These are phyloP conservation scores for Cosmia pyralina DNA, from an alignment of 2,888 invertebrate genomes.

Conservation along the genomic window DNA sequence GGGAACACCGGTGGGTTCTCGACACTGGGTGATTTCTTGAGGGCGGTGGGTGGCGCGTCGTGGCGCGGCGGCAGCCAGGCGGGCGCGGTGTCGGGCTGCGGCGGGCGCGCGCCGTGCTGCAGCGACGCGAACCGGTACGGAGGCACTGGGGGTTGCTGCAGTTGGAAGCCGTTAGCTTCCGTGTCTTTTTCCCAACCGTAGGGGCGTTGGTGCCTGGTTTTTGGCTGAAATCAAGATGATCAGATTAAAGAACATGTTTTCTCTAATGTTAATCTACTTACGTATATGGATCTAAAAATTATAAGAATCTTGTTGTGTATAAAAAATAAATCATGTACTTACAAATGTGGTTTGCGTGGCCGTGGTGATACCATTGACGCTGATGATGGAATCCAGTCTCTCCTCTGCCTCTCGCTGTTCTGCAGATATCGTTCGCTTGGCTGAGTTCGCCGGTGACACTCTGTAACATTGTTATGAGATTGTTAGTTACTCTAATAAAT, in stretches of 20 bases:
- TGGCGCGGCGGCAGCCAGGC: conserved; percentile 87
- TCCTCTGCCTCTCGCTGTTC: conserved; percentile 84
- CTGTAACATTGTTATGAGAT: conserved; percentile 80
- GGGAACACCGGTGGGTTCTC: conserved; percentile 86
- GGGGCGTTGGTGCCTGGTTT: conserved; percentile 93
- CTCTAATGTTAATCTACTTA: not conserved
- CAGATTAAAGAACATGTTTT: not conserved
- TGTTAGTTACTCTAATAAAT: not conserved
- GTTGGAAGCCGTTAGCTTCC: conserved; percentile 80
- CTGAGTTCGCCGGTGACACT: conserved; percentile 93
- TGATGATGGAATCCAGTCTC: conserved; percentile 85
- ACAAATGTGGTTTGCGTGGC: conserved; percentile 95
- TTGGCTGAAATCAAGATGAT: conserved; percentile 90
- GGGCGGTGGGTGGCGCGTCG: conserved; percentile 69
- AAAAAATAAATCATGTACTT: conserved; percentile 76
- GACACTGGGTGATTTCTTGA: conserved; percentile 83
- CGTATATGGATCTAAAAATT: not conserved
- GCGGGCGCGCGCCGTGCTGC: conserved; percentile 91
- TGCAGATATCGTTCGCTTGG: conserved; percentile 89
- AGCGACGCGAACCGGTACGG: conserved; percentile 92
- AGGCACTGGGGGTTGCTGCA: conserved; percentile 91
- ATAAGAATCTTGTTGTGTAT: not conserved
- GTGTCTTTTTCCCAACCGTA: conserved; percentile 93
- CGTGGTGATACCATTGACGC: conserved; percentile 90
- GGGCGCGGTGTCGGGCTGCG: conserved; percentile 74